A percentile compares a stretch with the other conserved stretches of the same genome.
These are phyloP conservation scores for Napeogenes inachia DNA, from an alignment of 2,888 invertebrate genomes.

Conservation along the genomic window DNA sequence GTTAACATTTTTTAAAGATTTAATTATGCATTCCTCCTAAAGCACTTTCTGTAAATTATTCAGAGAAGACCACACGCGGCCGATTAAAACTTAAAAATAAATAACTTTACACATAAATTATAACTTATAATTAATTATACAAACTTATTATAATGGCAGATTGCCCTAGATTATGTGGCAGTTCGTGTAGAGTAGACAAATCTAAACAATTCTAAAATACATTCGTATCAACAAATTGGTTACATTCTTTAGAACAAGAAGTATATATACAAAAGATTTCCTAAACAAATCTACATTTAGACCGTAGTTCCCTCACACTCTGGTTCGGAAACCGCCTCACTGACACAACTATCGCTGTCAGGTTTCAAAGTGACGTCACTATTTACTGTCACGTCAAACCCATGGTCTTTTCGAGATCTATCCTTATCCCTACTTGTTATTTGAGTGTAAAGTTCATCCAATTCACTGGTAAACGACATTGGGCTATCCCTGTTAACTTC, in stretches of 20 bases:
- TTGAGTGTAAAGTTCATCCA: slow-evolving; percentile 84
- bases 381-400: slow-evolving; percentile 60
- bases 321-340: slow-evolving; percentile 65
- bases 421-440: slow-evolving; percentile 74
- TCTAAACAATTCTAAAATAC: background rate
- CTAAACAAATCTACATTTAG: slow-evolving; percentile 29
- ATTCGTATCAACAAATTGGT: background rate
- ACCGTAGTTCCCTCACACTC: slow-evolving; percentile 64
- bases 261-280: slow-evolving; percentile 12
- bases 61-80: too few species aligned
- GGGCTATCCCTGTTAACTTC: slow-evolving; percentile 69
- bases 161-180: slow-evolving; percentile 10
- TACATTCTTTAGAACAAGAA: slow-evolving; percentile 20
- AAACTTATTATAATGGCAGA: slow-evolving; percentile 42
- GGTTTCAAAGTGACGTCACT: slow-evolving; percentile 69
- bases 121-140: slow-evolving; percentile 39
- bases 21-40: too few species aligned
- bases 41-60: too few species aligned
- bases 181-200: slow-evolving; percentile 14
- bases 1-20: background rate
- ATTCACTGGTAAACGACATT: slow-evolving; percentile 72
- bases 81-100: slow-evolving; percentile 30
- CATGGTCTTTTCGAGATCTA: slow-evolving; percentile 48
- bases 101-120: slow-evolving; percentile 36
- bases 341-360: slow-evolving; percentile 72